A percentile compares a stretch with the other conserved stretches of the same genome.
These are phyloP conservation scores for Alfaro cultratus DNA, from an alignment of 2,797 vertebrate species.

Conservation along the genomic window DNA sequence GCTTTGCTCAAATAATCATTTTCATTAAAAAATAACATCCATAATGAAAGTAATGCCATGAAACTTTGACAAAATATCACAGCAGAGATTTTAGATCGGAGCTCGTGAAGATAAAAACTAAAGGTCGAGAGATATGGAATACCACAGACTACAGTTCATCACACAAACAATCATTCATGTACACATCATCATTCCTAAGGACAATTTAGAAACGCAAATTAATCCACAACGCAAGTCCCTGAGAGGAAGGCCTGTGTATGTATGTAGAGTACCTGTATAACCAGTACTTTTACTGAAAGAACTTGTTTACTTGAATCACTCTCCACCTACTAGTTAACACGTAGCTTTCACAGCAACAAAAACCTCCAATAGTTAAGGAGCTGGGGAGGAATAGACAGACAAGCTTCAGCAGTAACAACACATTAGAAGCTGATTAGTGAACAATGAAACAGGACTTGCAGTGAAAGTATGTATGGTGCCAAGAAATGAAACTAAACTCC, in stretches of 20 bases:
- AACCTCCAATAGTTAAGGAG: background rate
- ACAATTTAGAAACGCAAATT: background rate
- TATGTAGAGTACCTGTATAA: background rate
- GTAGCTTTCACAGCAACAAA: background rate
- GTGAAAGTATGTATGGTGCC: background rate
- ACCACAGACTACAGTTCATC: background rate
- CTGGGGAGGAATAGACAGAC: background rate
- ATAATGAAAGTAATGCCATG: background rate
- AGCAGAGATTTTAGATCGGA: background rate
- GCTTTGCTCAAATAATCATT: background rate
- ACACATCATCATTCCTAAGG: background rate
- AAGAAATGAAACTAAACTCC: background rate
- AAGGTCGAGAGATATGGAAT: background rate
- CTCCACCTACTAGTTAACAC: background rate
- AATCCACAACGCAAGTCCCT: background rate
- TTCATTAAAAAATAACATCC: background rate
- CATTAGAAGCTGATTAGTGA: background rate
- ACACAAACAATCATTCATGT: background rate
- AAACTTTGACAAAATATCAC: background rate
- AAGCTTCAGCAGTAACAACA: background rate
- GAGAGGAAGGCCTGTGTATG: background rate
- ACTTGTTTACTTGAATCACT: background rate
- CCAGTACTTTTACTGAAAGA: background rate
- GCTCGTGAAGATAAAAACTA: background rate
- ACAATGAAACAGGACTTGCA: fast-evolving